Evolutionary conservation across 2,113 vertebrate genomes (phyloP).

Genomic region (mouse (Mus musculus)): GRCm39 chr16:91377501-91378000

Average conservation of each 20-base stretch:
- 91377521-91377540: too few species aligned
- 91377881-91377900: neutral
- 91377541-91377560: neutral
- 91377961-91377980: neutral
- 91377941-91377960: neutral
- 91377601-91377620: too few species aligned
- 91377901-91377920: neutral
- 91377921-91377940: slow-evolving; percentile 2
- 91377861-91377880: too few species aligned
- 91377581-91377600: too few species aligned
- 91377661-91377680: too few species aligned
- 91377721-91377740: neutral
- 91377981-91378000: neutral
- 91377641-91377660: too few species aligned
- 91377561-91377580: too few species aligned
- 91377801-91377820: neutral
- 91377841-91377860: neutral
- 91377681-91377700: too few species aligned
- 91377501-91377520: neutral
- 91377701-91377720: too few species aligned
- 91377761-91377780: neutral
- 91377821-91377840: neutral
- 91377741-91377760: neutral
- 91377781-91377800: neutral
- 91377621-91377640: too few species aligned